Conservation (phyloP, 2,113 vertebrate genomes). For the Brachirus orientalis region DNA sequence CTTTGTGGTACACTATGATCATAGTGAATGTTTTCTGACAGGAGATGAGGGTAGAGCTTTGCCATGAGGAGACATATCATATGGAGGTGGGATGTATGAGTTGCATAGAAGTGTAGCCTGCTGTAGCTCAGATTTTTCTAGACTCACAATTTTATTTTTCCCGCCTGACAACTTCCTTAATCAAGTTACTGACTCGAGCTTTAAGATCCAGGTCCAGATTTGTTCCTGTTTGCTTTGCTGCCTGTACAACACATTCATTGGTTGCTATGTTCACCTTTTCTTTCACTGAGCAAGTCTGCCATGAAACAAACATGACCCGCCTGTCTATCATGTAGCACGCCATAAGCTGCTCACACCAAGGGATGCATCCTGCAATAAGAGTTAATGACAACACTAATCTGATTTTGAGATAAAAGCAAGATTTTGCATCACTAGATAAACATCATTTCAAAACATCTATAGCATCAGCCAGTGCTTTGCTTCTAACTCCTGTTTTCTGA, state of each 20-base stretch:
- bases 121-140: no score
- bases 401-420: slow-evolving; percentile 27
- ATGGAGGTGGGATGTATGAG: no score
- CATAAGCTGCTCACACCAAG: slow-evolving; percentile 25
- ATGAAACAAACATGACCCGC: slow-evolving; percentile 16
- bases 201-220: no score
- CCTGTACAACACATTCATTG: neutral
- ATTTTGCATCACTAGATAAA: slow-evolving; percentile 26
- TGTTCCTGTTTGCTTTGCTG: no score
- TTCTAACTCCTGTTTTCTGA: neutral
- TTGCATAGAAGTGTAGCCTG: no score
- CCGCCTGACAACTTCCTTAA: no score
- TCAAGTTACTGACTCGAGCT: no score
- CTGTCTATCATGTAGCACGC: slow-evolving; percentile 16
- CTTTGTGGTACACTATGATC: no score
- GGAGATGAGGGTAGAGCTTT: no score
- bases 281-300: neutral
- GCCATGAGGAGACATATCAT: no score
- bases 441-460: slow-evolving; percentile 31
- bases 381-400: slow-evolving; percentile 32
- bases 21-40: no score
- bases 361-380: slow-evolving; percentile 5
- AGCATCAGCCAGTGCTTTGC: neutral
- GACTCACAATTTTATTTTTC: no score
- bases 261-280: neutral